These are phyloP conservation scores for Drosophila watanabei DNA, from an alignment of 1,140 invertebrate species.

Conservation along the genomic window DNA sequence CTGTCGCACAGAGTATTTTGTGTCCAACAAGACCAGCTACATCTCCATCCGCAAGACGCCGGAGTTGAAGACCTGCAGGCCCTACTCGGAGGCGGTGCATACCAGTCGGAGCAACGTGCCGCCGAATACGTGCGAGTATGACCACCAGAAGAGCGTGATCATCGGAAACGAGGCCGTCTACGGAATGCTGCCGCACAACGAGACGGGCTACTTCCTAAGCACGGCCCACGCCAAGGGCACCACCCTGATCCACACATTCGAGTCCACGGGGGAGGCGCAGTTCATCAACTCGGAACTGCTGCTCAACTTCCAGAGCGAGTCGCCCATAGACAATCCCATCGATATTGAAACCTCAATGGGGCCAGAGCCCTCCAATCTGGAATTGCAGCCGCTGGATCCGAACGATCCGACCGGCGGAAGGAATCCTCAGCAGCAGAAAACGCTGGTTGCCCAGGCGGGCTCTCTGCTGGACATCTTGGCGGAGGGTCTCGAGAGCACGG, in stretches of 20 bases:
- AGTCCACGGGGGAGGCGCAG: conserved; percentile 84
- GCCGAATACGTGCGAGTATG: conserved; percentile 80
- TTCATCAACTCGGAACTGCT: conserved; percentile 80
- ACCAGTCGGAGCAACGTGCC: conserved; percentile 81
- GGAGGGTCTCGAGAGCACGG: conserved; percentile 85
- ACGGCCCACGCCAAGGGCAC: conserved; percentile 82
- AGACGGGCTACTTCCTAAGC: conserved; percentile 79
- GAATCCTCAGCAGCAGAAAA: conserved; percentile 71
- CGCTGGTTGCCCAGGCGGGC: conserved; percentile 66
- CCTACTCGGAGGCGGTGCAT: conserved; percentile 78
- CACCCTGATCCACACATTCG: conserved; percentile 82
- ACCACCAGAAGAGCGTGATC: conserved; percentile 84
- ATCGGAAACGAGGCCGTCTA: conserved; percentile 84
- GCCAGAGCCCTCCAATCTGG: conserved; percentile 56
- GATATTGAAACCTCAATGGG: conserved; percentile 76
- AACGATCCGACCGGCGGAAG: conserved; percentile 82
- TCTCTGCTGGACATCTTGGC: conserved; percentile 79
- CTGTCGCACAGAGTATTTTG: conserved; percentile 84
- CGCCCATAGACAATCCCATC: conserved; percentile 74
- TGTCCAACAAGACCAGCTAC: conserved; percentile 82
- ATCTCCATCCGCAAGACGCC: conserved; percentile 83
- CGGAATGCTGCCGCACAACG: conserved; percentile 75
- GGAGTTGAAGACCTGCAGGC: conserved; percentile 76
- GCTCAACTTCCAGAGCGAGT: conserved; percentile 77
- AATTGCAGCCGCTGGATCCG: conserved; percentile 63